These are phyloP conservation scores for Sinocyclocheilus rhinocerous DNA, from an alignment of 2,113 vertebrate species.

Conservation along the genomic window DNA sequence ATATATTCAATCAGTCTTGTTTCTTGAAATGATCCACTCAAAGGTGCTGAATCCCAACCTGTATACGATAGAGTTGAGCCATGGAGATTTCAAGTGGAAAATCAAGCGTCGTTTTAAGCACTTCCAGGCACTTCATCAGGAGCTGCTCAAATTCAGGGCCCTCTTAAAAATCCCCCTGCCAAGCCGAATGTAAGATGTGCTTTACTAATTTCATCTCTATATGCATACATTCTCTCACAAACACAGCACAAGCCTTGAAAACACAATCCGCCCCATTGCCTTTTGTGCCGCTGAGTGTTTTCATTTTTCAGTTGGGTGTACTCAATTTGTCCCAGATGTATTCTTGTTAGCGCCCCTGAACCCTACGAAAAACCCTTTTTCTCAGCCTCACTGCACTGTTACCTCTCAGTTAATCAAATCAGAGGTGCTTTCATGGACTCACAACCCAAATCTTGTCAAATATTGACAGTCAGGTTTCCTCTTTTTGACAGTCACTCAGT, in stretches of 20 bases:
- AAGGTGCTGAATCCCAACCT: slow-evolving; percentile 72
- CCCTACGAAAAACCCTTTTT: slow-evolving; percentile 53
- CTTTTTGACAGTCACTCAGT: slow-evolving; percentile 49
- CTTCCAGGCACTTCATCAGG: slow-evolving; percentile 69
- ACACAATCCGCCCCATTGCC: neutral
- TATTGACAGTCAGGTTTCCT: slow-evolving; percentile 22
- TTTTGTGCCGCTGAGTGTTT: slow-evolving; percentile 49
- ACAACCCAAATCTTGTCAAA: neutral
- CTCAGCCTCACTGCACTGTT: slow-evolving; percentile 43
- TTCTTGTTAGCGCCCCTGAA: slow-evolving; percentile 40
- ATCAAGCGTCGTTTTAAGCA: slow-evolving; percentile 73
- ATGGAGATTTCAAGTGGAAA: slow-evolving; percentile 68
- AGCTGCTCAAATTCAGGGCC: slow-evolving; percentile 72
- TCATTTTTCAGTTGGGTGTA: slow-evolving; percentile 59
- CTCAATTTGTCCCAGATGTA: slow-evolving; percentile 57
- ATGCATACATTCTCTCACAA: slow-evolving; percentile 35
- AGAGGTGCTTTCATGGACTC: neutral
- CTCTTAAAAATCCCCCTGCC: slow-evolving; percentile 67
- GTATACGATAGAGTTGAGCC: slow-evolving; percentile 67
- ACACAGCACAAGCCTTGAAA: slow-evolving; percentile 11
- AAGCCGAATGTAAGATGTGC: slow-evolving; percentile 62
- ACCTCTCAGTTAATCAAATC: slow-evolving; percentile 48
- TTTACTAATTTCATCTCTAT: slow-evolving; percentile 55
- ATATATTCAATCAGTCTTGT: neutral
- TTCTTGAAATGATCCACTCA: slow-evolving; percentile 65